Evolutionary conservation across 2,113 vertebrate species (phyloP).

Genomic region (Cyanoliseus patagonus): DNA sequence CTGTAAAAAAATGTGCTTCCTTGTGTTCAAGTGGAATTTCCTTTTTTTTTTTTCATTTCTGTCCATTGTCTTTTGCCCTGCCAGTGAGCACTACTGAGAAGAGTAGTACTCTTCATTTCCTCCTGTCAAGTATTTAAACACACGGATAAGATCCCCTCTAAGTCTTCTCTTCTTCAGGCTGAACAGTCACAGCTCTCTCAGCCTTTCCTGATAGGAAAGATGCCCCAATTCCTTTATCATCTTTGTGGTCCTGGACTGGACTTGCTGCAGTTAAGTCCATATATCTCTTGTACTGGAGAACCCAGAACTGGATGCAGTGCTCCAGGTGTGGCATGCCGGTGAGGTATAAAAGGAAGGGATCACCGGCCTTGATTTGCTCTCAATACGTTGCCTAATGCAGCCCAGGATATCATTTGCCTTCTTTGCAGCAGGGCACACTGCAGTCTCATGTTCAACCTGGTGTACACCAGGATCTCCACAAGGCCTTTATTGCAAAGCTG

Average conservation of each 20-base stretch:
- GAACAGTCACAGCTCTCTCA: background rate
- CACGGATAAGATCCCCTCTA: background rate
- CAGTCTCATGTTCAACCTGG: background rate
- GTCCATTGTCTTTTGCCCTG: background rate
- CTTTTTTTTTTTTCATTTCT: background rate
- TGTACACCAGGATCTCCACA: background rate
- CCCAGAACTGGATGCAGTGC: background rate
- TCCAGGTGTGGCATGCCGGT: background rate
- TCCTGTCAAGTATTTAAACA: background rate
- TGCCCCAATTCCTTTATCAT: background rate
- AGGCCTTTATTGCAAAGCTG: background rate
- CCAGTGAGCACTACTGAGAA: background rate
- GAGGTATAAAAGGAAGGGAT: background rate
- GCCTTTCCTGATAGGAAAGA: background rate
- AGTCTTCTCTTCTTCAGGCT: background rate
- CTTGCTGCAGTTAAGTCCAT: background rate
- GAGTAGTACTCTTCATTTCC: background rate
- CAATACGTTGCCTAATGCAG: background rate
- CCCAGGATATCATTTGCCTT: background rate
- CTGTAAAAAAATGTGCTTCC: background rate
- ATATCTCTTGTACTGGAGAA: background rate
- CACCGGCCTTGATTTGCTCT: background rate
- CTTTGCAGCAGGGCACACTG: background rate
- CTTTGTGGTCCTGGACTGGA: background rate
- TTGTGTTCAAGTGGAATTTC: background rate